Conservation (phyloP, 2,113 vertebrate species). For the Notarius lentiginosus region DNA sequence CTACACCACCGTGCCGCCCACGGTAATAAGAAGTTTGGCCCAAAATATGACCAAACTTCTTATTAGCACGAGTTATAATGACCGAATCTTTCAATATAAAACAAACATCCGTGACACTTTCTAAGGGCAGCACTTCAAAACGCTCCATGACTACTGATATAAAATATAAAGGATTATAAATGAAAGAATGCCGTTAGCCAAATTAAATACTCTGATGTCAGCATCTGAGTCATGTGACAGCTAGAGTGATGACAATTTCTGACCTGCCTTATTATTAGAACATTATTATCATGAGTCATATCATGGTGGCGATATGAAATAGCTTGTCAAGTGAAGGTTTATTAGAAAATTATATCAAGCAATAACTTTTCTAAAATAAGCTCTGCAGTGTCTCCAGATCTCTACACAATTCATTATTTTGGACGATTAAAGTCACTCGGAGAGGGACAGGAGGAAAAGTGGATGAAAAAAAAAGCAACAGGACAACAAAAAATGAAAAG, state of each 20-base stretch:
- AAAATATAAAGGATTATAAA: not conserved
- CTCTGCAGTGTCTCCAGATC: not conserved
- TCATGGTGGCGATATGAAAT: not conserved
- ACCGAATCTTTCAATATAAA: not conserved
- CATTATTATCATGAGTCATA: not conserved
- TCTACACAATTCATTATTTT: too few species aligned
- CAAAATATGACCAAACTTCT: not conserved
- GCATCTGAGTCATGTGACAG: not conserved
- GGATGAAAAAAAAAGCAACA: too few species aligned
- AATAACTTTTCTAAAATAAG: not conserved
- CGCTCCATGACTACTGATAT: not conserved
- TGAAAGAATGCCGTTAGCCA: not conserved
- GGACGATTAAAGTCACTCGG: too few species aligned
- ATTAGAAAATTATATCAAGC: not conserved
- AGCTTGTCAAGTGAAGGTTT: not conserved
- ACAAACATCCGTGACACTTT: not conserved
- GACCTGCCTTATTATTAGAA: not conserved
- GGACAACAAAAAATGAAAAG: not conserved
- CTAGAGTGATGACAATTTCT: not conserved
- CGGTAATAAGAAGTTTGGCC: too few species aligned
- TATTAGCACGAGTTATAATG: not conserved
- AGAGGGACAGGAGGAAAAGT: too few species aligned
- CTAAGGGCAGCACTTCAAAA: not conserved
- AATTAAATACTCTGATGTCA: not conserved
- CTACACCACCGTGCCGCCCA: too few species aligned